phyloP scores from a whole-genome alignment of 2,797 vertebrate genomes.

The Sebastes hubbsi region DNA sequence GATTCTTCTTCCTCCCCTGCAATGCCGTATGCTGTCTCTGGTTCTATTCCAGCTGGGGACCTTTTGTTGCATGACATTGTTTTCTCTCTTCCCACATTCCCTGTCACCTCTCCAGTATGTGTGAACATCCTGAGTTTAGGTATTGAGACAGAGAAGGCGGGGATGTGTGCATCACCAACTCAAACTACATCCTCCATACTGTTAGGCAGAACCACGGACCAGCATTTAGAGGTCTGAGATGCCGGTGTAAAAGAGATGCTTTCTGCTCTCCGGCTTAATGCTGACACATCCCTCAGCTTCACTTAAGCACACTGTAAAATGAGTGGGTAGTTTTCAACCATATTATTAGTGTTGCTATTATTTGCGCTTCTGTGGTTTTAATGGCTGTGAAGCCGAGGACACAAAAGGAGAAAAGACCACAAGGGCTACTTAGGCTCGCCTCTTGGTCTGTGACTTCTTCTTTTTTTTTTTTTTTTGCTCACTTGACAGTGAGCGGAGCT shows the following conservation, averaged over 20 bases:
- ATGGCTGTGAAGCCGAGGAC: slow-evolving; percentile 36
- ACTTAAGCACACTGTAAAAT: slow-evolving; percentile 59
- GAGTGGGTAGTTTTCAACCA: slow-evolving; percentile 40
- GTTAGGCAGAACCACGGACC: slow-evolving; percentile 43
- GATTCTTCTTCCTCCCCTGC: too few relatives aligned
- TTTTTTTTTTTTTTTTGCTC: slow-evolving; percentile 9
- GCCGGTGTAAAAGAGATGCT: slow-evolving; percentile 61
- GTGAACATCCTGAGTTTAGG: background rate
- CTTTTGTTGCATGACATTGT: background rate
- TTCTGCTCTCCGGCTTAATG: slow-evolving; percentile 55
- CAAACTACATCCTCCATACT: slow-evolving; percentile 38
- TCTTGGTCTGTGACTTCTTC: background rate
- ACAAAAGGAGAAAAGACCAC: slow-evolving; percentile 21
- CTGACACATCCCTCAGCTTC: slow-evolving; percentile 55
- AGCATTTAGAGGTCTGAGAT: slow-evolving; percentile 64
- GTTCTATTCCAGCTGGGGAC: background rate
- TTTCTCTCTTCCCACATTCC: background rate
- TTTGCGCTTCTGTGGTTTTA: slow-evolving; percentile 47
- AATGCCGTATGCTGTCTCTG: background rate
- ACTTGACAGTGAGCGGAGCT: slow-evolving; percentile 54
- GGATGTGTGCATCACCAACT: slow-evolving; percentile 29
- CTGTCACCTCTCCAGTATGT: background rate
- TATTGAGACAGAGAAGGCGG: background rate
- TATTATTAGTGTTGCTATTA: slow-evolving; percentile 54
- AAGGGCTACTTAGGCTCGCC: slow-evolving; percentile 15